Percentiles rank a stretch among this genome's conserved stretches.
Evolutionary conservation across 2,113 vertebrate species (phyloP).

Genomic region (Cnemophilus loriae): DNA sequence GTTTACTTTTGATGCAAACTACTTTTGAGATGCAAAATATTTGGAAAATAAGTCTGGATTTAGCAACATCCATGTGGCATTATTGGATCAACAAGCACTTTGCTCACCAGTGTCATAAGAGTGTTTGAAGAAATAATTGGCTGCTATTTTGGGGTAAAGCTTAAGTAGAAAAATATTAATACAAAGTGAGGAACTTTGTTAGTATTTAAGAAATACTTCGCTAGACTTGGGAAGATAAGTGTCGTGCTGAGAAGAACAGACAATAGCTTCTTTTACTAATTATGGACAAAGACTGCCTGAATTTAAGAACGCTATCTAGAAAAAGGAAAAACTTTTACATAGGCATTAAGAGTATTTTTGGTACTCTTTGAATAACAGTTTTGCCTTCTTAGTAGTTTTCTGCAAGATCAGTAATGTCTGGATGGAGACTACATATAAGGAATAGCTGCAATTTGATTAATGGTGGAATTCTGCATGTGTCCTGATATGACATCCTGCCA

Average conservation of each 20-base stretch:
- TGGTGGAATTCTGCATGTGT: neutral
- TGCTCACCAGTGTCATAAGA: neutral
- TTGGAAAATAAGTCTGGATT: conserved; percentile 2
- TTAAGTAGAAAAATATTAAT: neutral
- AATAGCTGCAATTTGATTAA: neutral
- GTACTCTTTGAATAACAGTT: neutral
- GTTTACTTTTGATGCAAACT: neutral
- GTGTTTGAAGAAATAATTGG: conserved; percentile 31
- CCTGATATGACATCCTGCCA: neutral
- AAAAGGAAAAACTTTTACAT: neutral
- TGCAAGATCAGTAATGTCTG: neutral
- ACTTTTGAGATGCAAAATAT: conserved; percentile 5
- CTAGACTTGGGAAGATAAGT: neutral
- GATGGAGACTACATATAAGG: neutral
- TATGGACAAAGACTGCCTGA: neutral
- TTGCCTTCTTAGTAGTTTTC: neutral
- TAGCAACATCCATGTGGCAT: neutral
- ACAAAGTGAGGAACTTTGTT: neutral
- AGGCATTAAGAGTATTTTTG: neutral
- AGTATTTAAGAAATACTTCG: neutral
- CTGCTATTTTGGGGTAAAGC: neutral
- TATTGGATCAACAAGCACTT: conserved; percentile 33
- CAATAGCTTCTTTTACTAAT: neutral
- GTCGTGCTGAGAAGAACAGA: neutral
- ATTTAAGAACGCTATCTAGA: neutral